Percentiles rank a stretch among this genome's conserved stretches.
These are phyloP conservation scores for Agrotis ipsilon DNA, from an alignment of 2,888 invertebrate genomes.

Conservation along the genomic window DNA sequence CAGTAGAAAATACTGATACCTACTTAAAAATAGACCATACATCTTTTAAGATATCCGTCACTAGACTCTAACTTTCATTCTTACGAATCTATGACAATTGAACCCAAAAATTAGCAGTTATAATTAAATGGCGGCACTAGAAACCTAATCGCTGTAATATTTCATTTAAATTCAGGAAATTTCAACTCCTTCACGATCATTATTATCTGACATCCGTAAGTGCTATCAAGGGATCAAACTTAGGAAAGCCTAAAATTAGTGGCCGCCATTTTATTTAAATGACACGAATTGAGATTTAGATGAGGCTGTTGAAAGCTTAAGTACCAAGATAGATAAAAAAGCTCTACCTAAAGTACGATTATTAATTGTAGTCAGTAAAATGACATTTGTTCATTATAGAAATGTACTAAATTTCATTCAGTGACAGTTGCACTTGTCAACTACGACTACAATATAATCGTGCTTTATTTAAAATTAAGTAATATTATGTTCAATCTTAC, in stretches of 20 bases:
- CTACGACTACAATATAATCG: too few species aligned
- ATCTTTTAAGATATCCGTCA: too few species aligned
- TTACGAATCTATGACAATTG: not conserved
- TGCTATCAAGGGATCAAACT: constrained; percentile 37
- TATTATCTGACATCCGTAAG: constrained; percentile 29
- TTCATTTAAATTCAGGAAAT: constrained; percentile 36
- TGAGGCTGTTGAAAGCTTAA: not conserved
- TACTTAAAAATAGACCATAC: too few species aligned
- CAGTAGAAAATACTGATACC: too few species aligned
- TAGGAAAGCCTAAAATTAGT: constrained; percentile 29
- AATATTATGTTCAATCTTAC: too few species aligned
- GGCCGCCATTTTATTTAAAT: constrained; percentile 26
- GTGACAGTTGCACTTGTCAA: too few species aligned
- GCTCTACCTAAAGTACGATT: too few species aligned
- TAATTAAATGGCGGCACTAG: constrained; percentile 10
- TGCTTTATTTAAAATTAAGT: too few species aligned
- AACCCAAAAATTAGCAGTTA: not conserved
- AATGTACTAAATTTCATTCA: too few species aligned
- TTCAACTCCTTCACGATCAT: constrained; percentile 35
- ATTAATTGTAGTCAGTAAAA: too few species aligned
- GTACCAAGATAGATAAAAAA: not conserved
- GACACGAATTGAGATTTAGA: constrained; percentile 7
- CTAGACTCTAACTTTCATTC: not conserved
- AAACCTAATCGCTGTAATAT: constrained; percentile 13
- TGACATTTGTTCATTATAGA: too few species aligned